These are phyloP conservation scores for Nannobrachium achirus DNA, from an alignment of 2,113 vertebrate species.

Conservation along the genomic window DNA sequence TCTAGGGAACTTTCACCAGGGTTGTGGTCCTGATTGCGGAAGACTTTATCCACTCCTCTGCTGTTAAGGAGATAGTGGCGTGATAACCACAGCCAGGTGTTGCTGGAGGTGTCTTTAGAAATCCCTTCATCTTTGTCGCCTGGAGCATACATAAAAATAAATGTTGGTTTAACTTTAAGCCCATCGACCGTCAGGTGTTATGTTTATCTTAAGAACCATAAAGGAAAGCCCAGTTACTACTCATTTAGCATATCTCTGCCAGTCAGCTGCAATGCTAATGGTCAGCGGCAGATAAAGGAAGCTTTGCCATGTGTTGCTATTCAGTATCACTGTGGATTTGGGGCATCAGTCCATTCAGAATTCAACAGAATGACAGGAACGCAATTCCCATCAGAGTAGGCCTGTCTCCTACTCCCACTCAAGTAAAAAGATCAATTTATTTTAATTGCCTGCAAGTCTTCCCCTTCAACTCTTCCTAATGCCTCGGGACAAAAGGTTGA, in stretches of 20 bases:
- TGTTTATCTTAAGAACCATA: constrained; percentile 72
- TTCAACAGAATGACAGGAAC: constrained; percentile 50
- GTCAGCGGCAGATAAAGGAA: constrained; percentile 61
- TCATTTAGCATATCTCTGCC: constrained; percentile 72
- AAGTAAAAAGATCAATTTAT: constrained; percentile 30
- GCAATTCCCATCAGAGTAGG: constrained; percentile 34
- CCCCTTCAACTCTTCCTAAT: constrained; percentile 53
- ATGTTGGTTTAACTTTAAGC: constrained; percentile 58
- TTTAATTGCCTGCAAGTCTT: constrained; percentile 34
- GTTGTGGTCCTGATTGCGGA: constrained; percentile 36
- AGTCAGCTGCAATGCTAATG: constrained; percentile 67
- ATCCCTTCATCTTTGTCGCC: constrained; percentile 33
- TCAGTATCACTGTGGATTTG: constrained; percentile 44
- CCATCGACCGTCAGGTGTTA: constrained; percentile 71
- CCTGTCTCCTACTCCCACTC: constrained; percentile 15
- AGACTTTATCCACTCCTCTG: constrained; percentile 45
- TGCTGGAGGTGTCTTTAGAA: constrained; percentile 11
- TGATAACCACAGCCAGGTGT: constrained; percentile 14
- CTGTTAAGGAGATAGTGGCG: constrained; percentile 44
- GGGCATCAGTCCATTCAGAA: constrained; percentile 35
- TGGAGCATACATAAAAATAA: constrained; percentile 34
- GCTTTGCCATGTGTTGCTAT: constrained; percentile 60
- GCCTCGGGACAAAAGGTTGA: constrained; percentile 38
- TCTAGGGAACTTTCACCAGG: constrained; percentile 34
- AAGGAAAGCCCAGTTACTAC: constrained; percentile 67